Evolutionary conservation across 2,888 invertebrate species (phyloP), one percentile per base, ranked within the genome.

Genomic region (Drosophila tripunctata): DNA sequence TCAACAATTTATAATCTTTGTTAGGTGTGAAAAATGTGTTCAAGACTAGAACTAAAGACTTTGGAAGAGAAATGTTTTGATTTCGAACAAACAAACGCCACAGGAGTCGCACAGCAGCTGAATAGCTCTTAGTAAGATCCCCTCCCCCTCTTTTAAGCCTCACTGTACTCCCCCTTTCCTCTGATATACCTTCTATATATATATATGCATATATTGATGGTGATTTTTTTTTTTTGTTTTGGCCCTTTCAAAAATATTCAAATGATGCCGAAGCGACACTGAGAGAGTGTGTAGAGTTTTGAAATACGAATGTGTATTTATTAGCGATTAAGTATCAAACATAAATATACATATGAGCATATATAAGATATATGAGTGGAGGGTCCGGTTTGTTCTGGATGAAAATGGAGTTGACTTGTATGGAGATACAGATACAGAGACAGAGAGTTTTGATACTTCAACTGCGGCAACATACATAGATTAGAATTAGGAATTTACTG

Each of bases 221-320:
- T 1, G 8, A 2, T 24, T 24, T 24, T 8, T 4, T 27, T 6
- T 24, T 24, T 24, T 8, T 4, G 1, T 27, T 24, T 15, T 15
- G 47, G 27, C 57, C 84, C 85, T 78, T 84, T 83, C 82, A 64
- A 81, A 87, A 68, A 75, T 83, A 87, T 83, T 83, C 30, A 83
- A 83, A 83, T 87, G 61, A 40, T 10, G 35, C 22, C n/a, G n/a
- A n/a, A n/a, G n/a, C n/a, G n/a, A n/a, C n/a, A n/a, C 24, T 52
- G 38, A 45, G 52, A 24, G 41, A 40, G 54, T 57, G 45, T 36
- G 48, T 35, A 47, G 31, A 48, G 68, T 86, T 86, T 78, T 84
- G 78, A 84, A 87, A 83, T 83, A 83, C 78, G 85, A 83, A 70
- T 57, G 75, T 66, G 63, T 78, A 86, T 87, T 81, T 82, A 78